A percentile compares a stretch with the other conserved stretches of the same genome.
These are phyloP conservation scores for Myotis vivesi DNA, from an alignment of 2,797 vertebrate species.

Conservation along the genomic window DNA sequence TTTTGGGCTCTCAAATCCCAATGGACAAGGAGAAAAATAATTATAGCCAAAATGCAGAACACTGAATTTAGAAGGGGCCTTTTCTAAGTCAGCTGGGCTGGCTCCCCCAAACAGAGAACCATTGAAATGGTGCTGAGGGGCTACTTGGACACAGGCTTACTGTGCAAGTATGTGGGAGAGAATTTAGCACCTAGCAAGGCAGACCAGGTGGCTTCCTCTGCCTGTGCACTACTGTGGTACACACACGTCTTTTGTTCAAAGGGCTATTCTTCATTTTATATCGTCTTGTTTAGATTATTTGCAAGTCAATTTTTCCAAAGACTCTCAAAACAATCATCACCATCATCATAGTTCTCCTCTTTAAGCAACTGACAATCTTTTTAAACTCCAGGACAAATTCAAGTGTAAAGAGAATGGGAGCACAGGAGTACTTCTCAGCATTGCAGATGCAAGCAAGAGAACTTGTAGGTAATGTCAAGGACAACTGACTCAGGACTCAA, in stretches of 20 bases:
- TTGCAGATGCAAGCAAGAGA: neutral
- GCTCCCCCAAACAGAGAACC: conserved; percentile 28
- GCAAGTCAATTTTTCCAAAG: neutral
- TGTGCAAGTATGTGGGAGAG: neutral
- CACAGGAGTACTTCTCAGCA: neutral
- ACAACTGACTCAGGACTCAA: neutral
- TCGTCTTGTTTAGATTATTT: neutral
- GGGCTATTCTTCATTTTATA: conserved; percentile 28
- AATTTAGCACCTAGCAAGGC: neutral
- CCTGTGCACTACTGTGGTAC: neutral
- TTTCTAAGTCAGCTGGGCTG: conserved; percentile 17
- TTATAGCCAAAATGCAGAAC: conserved; percentile 74
- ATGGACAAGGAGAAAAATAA: conserved; percentile 75
- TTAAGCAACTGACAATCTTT: conserved; percentile 26
- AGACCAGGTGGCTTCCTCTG: neutral
- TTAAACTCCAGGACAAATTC: neutral
- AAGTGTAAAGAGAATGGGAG: neutral
- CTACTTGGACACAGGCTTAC: neutral
- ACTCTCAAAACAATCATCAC: neutral
- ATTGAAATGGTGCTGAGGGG: conserved; percentile 13
- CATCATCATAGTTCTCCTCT: neutral
- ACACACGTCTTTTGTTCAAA: neutral
- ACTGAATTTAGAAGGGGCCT: conserved; percentile 8
- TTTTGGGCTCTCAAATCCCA: conserved; percentile 77
- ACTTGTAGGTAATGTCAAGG: neutral